Evolutionary conservation across 2,113 vertebrate species (phyloP), one percentile per base, ranked within the genome.

Genomic region (Pygoscelis antarcticus): DNA sequence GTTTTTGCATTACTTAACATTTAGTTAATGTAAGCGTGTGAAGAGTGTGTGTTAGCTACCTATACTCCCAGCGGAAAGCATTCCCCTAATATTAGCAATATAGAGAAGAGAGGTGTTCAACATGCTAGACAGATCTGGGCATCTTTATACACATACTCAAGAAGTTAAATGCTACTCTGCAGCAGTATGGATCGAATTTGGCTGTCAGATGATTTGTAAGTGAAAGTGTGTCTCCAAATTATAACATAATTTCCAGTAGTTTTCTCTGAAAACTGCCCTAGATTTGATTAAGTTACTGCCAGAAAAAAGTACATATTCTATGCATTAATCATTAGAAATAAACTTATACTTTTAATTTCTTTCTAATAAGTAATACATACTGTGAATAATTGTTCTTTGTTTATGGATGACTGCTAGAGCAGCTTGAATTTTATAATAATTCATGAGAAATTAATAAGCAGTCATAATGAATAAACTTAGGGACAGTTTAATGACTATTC

Each of bases 401-500:
- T 90, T 95, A 92, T 87, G 89, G 70, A 90, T 96, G 92, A 77
- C 71, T 97, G 74, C 87, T 88, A 92, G 42, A 96, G 74, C 34
- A 93, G 75, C 64, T 87, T 95, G 79, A 77, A 87, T 96, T 96
- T 96, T 92, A 83, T 79, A 96, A 97, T 97, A 97, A 97, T 97
- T 98, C 94, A 97, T 97, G 95, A 95, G 83, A 97, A 97, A 97
- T 97, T 95, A 96, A 96, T 96, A 96, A 97, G 72, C 82, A 91
- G 84, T 95, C 96, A 96, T 96, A 95, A 94, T 96, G 93, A 97
- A 97, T 96, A 98, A 97, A 97, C 83, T 96, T 96, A 81, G 85
- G 96, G 97, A 96, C 95, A 96, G 80, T 97, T 96, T 96, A 97
- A 97, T 97, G 95, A 97, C 96, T 98, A 97, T 98, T 97, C 91